Evolutionary conservation across 2,113 vertebrate species (phyloP).

Genomic region (Himantopus leucocephalus): DNA sequence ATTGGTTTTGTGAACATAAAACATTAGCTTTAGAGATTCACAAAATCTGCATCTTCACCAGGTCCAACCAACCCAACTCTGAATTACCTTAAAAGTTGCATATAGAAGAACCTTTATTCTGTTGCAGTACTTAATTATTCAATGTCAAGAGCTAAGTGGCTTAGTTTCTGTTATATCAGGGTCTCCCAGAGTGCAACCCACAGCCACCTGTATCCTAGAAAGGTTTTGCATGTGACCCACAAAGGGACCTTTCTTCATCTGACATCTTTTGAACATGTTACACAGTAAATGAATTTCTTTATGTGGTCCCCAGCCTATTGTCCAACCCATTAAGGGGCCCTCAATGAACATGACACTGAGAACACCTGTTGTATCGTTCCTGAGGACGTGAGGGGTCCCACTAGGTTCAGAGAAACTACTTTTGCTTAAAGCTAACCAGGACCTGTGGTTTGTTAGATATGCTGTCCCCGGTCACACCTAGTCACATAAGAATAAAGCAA

Average conservation of each 20-base stretch:
- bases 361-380: neutral
- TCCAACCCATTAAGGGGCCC: neutral
- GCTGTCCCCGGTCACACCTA: neutral
- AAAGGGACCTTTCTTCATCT: neutral
- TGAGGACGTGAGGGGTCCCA: neutral
- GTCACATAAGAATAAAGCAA: neutral
- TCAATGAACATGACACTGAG: neutral
- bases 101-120: neutral
- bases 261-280: neutral
- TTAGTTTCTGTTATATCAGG: neutral
- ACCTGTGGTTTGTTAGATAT: neutral
- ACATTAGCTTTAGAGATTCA: neutral
- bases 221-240: neutral
- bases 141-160: neutral
- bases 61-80: neutral
- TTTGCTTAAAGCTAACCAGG: neutral
- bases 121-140: neutral
- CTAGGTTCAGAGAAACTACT: neutral
- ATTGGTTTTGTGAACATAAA: neutral
- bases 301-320: neutral
- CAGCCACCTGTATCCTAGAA: neutral
- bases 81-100: neutral
- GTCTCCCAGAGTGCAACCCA: neutral
- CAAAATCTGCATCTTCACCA: neutral
- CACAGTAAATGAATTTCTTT: neutral